Evolutionary conservation across 2,113 vertebrate species (phyloP).

Genomic region (Silurus meridionalis): DNA sequence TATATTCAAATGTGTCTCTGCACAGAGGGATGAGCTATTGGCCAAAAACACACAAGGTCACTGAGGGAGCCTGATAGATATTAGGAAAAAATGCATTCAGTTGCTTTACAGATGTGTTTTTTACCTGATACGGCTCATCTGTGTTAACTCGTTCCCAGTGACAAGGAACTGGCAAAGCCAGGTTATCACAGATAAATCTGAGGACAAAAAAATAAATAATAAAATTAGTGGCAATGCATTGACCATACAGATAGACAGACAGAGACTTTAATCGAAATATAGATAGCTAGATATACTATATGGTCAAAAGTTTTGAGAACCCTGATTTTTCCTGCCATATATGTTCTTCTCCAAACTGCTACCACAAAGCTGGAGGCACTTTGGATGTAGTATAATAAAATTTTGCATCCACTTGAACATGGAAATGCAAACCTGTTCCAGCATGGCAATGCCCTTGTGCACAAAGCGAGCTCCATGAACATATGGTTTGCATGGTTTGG

Average conservation of each 20-base stretch:
- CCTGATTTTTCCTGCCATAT: too few relatives aligned
- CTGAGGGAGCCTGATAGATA: neutral
- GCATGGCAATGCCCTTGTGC: too few relatives aligned
- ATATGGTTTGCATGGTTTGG: too few relatives aligned
- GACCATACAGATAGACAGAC: neutral
- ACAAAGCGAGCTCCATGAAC: too few relatives aligned
- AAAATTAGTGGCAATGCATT: neutral
- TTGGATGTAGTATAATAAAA: too few relatives aligned
- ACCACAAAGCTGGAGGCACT: too few relatives aligned
- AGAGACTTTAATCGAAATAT: neutral
- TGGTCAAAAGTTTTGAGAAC: too few relatives aligned
- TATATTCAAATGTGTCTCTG: constrained; percentile 90
- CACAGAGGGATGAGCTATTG: constrained; percentile 51
- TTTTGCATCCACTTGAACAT: too few relatives aligned
- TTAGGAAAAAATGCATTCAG: neutral
- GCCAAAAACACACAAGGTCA: neutral
- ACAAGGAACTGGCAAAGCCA: constrained; percentile 85
- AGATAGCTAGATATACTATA: too few relatives aligned
- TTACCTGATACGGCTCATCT: constrained; percentile 89
- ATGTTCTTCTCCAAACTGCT: too few relatives aligned
- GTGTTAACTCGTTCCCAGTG: constrained; percentile 94
- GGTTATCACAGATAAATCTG: constrained; percentile 94
- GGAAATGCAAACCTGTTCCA: too few relatives aligned
- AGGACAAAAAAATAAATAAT: neutral
- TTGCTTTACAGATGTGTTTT: neutral